Evolutionary conservation across 2,888 invertebrate species (phyloP).

Genomic region (Pyrrhia umbra): DNA sequence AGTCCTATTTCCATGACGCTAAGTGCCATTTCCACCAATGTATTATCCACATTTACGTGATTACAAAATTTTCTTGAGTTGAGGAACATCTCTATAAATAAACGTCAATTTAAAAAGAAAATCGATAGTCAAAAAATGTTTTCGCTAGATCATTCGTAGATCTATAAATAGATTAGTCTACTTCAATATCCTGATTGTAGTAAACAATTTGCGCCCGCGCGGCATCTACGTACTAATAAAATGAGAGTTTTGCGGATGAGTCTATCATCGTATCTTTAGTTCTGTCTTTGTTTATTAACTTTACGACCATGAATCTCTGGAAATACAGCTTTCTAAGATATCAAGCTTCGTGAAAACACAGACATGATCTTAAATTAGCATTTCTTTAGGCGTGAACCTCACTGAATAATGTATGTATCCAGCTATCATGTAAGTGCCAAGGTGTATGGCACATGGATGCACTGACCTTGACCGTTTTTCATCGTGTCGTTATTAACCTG

Average conservation of each 20-base stretch:
- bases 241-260: conserved; percentile 38
- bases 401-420: conserved; percentile 43
- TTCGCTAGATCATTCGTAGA: conserved; percentile 27
- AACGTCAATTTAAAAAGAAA: conserved; percentile 26
- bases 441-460: conserved; percentile 61
- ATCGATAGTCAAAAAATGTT: conserved; percentile 21
- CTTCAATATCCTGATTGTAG: conserved; percentile 46
- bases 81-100: conserved; percentile 27
- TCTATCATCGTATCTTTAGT: conserved; percentile 40
- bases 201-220: conserved; percentile 35
- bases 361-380: conserved; percentile 44
- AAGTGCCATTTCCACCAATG: conserved; percentile 2
- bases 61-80: no score
- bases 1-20: background rate
- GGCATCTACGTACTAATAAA: conserved; percentile 34
- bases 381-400: conserved; percentile 31
- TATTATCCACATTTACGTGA: background rate
- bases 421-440: conserved; percentile 35
- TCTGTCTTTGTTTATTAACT: conserved; percentile 52
- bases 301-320: conserved; percentile 46
- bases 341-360: conserved; percentile 46
- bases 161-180: conserved; percentile 35
- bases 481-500: conserved; percentile 68
- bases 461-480: conserved; percentile 79
- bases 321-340: conserved; percentile 56